phyloP scores from a whole-genome alignment of 1,140 invertebrate genomes.

The Plutomurus gul region DNA sequence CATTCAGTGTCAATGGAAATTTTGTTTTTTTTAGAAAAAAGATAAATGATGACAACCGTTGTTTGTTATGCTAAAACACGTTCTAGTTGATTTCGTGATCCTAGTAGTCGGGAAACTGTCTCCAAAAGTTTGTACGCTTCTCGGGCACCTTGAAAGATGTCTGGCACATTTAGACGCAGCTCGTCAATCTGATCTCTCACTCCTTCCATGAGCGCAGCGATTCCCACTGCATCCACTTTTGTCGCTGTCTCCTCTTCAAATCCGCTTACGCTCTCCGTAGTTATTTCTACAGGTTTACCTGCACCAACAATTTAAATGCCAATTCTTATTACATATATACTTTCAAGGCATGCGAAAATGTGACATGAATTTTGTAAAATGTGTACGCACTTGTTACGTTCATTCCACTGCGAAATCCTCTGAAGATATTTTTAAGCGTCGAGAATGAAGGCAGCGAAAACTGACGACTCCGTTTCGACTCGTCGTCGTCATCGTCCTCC shows the following conservation, averaged over 20 bases:
- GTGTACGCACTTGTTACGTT: background rate
- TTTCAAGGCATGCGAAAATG: no score
- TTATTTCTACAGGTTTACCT: background rate
- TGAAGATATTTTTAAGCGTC: background rate
- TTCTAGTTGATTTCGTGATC: no score
- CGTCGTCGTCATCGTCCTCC: constrained; percentile 31
- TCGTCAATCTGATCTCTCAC: constrained; percentile 34
- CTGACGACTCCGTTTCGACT: background rate
- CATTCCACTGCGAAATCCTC: background rate
- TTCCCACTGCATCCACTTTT: background rate
- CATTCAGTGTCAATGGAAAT: background rate
- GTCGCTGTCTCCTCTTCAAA: constrained; percentile 41
- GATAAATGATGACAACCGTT: background rate
- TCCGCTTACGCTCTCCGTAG: constrained; percentile 39
- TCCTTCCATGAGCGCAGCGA: background rate
- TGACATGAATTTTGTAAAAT: background rate
- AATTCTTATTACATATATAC: no score
- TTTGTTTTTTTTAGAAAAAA: background rate
- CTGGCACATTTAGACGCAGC: constrained; percentile 14
- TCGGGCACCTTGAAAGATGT: constrained; percentile 38
- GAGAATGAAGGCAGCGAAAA: background rate
- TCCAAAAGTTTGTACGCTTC: constrained; percentile 43
- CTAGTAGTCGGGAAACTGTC: constrained; percentile 21
- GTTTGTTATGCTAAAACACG: constrained; percentile 34
- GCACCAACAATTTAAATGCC: no score